Evolutionary conservation across 2,113 vertebrate genomes (phyloP).

Genomic region (Athene cunicularia): DNA sequence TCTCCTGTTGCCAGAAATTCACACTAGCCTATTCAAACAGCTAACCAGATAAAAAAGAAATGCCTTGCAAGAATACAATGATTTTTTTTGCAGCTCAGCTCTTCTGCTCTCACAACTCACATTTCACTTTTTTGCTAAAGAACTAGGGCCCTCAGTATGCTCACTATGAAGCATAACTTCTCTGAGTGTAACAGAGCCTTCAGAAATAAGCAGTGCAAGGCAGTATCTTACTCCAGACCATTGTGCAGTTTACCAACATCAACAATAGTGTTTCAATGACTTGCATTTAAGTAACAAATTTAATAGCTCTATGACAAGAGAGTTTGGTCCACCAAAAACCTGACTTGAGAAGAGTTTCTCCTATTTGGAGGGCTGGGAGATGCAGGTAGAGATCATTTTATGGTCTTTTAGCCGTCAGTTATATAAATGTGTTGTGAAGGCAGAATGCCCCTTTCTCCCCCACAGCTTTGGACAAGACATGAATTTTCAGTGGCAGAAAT

Average conservation of each 20-base stretch:
- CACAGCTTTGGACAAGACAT: not conserved
- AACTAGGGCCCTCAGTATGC: not conserved
- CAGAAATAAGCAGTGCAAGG: not conserved
- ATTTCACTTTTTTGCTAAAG: not conserved
- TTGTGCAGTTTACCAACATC: not conserved
- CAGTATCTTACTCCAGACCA: not conserved
- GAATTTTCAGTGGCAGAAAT: slow-evolving; percentile 24
- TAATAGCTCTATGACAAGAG: not conserved
- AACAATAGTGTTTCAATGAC: not conserved
- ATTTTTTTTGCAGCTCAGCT: not conserved
- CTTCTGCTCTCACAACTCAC: not conserved
- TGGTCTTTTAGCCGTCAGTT: not conserved
- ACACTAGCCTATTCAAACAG: not conserved
- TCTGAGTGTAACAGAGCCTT: not conserved
- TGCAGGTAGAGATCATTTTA: not conserved
- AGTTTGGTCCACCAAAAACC: not conserved
- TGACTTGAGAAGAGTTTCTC: not conserved
- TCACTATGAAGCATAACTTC: not conserved
- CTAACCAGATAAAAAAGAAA: not conserved
- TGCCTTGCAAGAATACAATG: not conserved
- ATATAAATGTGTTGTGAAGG: not conserved
- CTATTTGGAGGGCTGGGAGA: not conserved
- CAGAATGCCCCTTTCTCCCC: not conserved
- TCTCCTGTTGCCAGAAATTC: not conserved
- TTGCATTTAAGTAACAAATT: not conserved